Conservation (phyloP, 2,888 invertebrate species). For the Rhorus exstirpatorius region DNA sequence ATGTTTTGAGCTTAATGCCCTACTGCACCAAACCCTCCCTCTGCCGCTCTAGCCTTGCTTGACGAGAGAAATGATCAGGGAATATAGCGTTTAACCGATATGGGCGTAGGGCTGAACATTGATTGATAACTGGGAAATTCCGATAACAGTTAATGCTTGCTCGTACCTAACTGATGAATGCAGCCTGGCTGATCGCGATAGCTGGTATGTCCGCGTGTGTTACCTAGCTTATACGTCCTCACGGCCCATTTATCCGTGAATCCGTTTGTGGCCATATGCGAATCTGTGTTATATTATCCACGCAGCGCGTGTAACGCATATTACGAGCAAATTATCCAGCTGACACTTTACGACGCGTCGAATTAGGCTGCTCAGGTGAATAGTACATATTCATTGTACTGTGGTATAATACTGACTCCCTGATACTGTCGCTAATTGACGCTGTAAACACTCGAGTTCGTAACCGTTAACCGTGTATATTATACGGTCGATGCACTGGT, state of each 20-base stretch:
- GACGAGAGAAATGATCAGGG: conserved; percentile 1
- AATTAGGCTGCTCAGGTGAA: conserved; percentile 1
- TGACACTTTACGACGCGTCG: conserved; percentile 13
- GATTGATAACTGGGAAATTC: conserved; percentile 57
- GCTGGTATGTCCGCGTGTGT: conserved; percentile 11
- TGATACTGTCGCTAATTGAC: conserved; percentile 36
- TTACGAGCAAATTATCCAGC: conserved; percentile 4
- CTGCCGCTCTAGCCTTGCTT: not conserved
- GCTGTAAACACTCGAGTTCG: not conserved
- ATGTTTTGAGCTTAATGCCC: not conserved
- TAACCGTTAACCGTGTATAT: conserved; percentile 11
- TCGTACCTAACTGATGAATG: conserved; percentile 57
- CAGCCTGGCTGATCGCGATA: conserved; percentile 55
- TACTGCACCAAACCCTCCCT: not conserved
- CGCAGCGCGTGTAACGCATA: conserved; percentile 4
- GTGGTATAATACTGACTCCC: conserved; percentile 5
- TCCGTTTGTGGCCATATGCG: conserved; percentile 10
- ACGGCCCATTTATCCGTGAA: conserved; percentile 42
- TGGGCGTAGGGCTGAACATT: conserved; percentile 50
- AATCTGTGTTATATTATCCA: conserved; percentile 31
- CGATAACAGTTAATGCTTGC: conserved; percentile 61
- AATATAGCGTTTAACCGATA: conserved; percentile 26
- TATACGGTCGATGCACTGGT: conserved; percentile 26
- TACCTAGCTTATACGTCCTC: not conserved
- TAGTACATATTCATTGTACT: not conserved